Evolutionary conservation across 2,113 vertebrate species (phyloP), one percentile per base, ranked within the genome.

Genomic region (Macrotus californicus): DNA sequence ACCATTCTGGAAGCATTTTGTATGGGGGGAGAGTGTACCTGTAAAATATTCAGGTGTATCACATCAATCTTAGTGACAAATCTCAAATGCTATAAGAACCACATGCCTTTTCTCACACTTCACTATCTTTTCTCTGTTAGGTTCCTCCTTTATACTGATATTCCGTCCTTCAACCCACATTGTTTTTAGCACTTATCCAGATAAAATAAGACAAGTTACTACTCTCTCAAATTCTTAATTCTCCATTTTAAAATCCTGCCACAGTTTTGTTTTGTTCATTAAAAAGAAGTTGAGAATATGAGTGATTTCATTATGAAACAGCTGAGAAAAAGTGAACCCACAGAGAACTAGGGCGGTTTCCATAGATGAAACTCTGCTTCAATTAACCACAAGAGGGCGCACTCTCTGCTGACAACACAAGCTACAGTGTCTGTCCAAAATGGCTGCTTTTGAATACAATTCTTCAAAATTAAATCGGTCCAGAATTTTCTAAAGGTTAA

Each of bases 301-400:
- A 9, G 15, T 84, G 50, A 87, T 64, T 79, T n/a, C n/a, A 89
- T 9, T 46, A 67, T 13, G 7, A 34, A 88, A 36, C 0, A 64
- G 54, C 34, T 66, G 61, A 86, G 41, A 95, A 73, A 70, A 79
- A 24, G 36, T 22, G 43, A 94, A 87, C 31, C 73, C 39, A 59
- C 0, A 59, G 16, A 93, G 82, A 93, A 59, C n/a, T 59, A 64
- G 11, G 15, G 12, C 34, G 48, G 67, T 70, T 92, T 89, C 80
- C 31, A 83, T 5, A 91, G 41, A 1, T 80, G 67, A 86, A 70
- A 79, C 70, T 88, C 34, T 87, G 56, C 64, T 93, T 19, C 48
- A 48, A 39, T 3, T 82, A 87, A 92, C 97, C 97, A 96, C 97
- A 97, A 59, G 97, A 93, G 96, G 97, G 97, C 96, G 75, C 70